These are phyloP conservation scores for Pitta sordida DNA, from an alignment of 2,113 vertebrate species.

Conservation along the genomic window DNA sequence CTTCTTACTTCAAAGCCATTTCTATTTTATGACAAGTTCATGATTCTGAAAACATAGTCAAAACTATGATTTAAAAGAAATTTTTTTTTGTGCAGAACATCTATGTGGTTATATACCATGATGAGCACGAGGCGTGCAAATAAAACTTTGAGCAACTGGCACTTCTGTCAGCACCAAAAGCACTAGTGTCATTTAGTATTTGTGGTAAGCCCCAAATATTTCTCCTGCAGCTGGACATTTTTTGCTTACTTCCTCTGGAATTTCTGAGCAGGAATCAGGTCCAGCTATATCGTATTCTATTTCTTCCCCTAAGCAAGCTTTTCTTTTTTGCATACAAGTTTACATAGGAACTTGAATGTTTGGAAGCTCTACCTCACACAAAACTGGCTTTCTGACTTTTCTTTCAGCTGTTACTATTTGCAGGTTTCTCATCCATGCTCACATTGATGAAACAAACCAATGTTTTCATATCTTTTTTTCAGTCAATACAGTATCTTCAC, in stretches of 20 bases:
- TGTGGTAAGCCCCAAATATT: slow-evolving; percentile 38
- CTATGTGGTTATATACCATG: not conserved
- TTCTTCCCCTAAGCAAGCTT: not conserved
- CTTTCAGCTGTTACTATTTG: not conserved
- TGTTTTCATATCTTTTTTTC: not conserved
- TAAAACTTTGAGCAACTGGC: not conserved
- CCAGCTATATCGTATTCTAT: not conserved
- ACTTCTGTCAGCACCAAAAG: slow-evolving; percentile 21
- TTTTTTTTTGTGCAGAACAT: not conserved
- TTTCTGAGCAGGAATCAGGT: not conserved
- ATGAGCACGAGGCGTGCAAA: not conserved
- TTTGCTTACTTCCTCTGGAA: slow-evolving; percentile 15
- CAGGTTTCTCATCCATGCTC: not conserved
- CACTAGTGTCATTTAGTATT: slow-evolving; percentile 17
- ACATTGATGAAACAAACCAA: not conserved
- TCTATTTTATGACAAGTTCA: not conserved
- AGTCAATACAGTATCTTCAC: not conserved
- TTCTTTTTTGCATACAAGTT: not conserved
- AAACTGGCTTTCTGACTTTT: not conserved
- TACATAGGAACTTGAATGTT: not conserved
- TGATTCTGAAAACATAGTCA: not conserved
- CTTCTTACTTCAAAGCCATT: not conserved
- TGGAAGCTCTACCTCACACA: not conserved
- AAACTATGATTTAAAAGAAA: slow-evolving; percentile 5
- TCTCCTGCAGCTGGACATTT: slow-evolving; percentile 20